These are phyloP conservation scores for Auanema sp. DNA, from an alignment of 2,888 invertebrate species.

Conservation along the genomic window DNA sequence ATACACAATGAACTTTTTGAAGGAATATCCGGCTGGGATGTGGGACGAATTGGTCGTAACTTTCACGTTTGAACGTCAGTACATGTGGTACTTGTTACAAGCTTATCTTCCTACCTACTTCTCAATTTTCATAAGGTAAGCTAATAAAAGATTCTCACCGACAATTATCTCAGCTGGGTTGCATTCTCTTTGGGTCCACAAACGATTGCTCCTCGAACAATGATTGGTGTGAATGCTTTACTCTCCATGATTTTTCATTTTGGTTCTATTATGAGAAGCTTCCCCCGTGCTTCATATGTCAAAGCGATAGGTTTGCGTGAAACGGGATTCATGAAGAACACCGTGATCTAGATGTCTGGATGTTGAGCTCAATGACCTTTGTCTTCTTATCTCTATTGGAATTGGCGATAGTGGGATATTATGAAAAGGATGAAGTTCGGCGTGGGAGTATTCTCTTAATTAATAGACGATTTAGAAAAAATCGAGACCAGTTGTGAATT, in stretches of 20 bases:
- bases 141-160: slow-evolving; percentile 1
- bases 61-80: slow-evolving; percentile 40
- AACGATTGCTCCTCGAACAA: slow-evolving; percentile 50
- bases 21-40: slow-evolving; percentile 41
- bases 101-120: slow-evolving; percentile 51
- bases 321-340: background rate
- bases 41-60: slow-evolving; percentile 48
- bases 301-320: slow-evolving; percentile 41
- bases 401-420: slow-evolving; percentile 42
- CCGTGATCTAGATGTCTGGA: slow-evolving; percentile 43
- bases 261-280: slow-evolving; percentile 46
- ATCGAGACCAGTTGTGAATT: slow-evolving; percentile 16
- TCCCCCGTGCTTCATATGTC: slow-evolving; percentile 47
- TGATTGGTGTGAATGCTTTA: slow-evolving; percentile 52
- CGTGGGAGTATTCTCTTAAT: no score
- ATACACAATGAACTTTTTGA: slow-evolving; percentile 5
- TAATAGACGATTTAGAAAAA: no score
- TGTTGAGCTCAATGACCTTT: slow-evolving; percentile 51
- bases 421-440: background rate
- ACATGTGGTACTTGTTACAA: slow-evolving; percentile 51
- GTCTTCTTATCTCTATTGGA: slow-evolving; percentile 48
- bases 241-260: slow-evolving; percentile 53
- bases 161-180: slow-evolving; percentile 40
- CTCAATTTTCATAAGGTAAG: slow-evolving; percentile 50
- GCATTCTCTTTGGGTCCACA: slow-evolving; percentile 48